phyloP scores from a whole-genome alignment of 2,888 invertebrate species.

The Norana najaformis region DNA sequence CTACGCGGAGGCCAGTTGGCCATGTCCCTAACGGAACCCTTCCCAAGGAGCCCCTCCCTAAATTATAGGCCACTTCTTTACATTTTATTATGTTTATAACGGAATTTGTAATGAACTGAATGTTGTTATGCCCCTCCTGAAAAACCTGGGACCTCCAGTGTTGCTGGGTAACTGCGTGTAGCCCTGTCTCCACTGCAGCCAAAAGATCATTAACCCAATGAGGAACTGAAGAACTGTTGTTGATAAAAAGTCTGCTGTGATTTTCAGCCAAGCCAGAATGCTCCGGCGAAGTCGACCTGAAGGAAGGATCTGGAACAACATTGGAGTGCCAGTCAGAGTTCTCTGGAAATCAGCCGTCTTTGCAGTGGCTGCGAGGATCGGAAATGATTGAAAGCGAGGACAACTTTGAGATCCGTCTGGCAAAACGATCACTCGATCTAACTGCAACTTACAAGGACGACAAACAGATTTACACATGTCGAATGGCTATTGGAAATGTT shows the following conservation, averaged over 20 bases:
- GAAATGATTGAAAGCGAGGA: constrained; percentile 22
- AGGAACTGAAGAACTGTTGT: neutral
- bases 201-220: no score
- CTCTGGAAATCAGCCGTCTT: constrained; percentile 22
- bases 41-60: neutral
- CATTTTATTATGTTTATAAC: neutral
- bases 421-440: neutral
- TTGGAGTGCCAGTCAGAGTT: constrained; percentile 23
- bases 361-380: constrained; percentile 21
- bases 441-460: constrained; percentile 25
- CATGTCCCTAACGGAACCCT: neutral
- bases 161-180: neutral
- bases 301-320: constrained; percentile 10
- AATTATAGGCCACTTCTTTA: neutral
- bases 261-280: constrained; percentile 23
- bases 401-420: constrained; percentile 22
- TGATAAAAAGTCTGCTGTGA: neutral
- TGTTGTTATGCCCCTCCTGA: no score
- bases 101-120: neutral
- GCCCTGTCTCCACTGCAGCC: no score
- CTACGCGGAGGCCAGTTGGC: neutral
- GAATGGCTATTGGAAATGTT: constrained; percentile 18
- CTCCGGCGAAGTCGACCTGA: constrained; percentile 10
- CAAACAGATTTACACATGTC: neutral
- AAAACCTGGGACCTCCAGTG: neutral